A percentile compares a stretch with the other conserved stretches of the same genome.
Evolutionary conservation across 2,888 invertebrate species (phyloP).

Genomic region (Parascotia fuliginaria): DNA sequence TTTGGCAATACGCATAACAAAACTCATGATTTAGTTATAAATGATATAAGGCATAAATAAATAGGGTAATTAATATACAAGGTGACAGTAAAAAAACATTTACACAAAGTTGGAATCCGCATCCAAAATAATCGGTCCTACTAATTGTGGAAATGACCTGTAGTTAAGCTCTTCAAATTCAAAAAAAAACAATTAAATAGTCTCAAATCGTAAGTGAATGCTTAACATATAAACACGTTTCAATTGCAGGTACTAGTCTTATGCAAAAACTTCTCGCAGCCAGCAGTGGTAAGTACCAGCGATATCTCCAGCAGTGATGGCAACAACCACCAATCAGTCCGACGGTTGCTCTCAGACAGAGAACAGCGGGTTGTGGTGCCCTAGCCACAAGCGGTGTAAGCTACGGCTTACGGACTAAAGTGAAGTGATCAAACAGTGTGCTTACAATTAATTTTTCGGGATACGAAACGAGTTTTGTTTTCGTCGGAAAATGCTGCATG

Average conservation of each 20-base stretch:
- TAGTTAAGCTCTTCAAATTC: too few relatives aligned
- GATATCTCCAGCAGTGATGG: slow-evolving; percentile 82
- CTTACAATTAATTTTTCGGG: too few relatives aligned
- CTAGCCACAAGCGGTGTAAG: slow-evolving; percentile 76
- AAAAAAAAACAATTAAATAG: too few relatives aligned
- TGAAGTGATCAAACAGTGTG: slow-evolving; percentile 15
- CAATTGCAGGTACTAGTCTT: slow-evolving; percentile 70
- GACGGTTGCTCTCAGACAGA: slow-evolving; percentile 69
- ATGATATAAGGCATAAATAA: too few relatives aligned
- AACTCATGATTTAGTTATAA: too few relatives aligned
- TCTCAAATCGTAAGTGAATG: not conserved
- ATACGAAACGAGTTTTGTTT: too few relatives aligned
- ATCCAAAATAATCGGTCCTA: too few relatives aligned
- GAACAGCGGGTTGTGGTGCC: slow-evolving; percentile 68
- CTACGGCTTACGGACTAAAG: slow-evolving; percentile 42
- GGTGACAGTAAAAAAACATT: too few relatives aligned
- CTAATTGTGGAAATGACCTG: too few relatives aligned
- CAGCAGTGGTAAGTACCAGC: slow-evolving; percentile 75
- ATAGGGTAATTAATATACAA: too few relatives aligned
- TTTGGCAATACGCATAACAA: too few relatives aligned
- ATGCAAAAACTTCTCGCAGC: slow-evolving; percentile 81
- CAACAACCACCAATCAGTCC: slow-evolving; percentile 79
- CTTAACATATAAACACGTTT: not conserved
- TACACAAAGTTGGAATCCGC: too few relatives aligned
- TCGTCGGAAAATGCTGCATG: not conserved